Conservation (phyloP, 2,113 vertebrate genomes). For the Barnardius zonarius region DNA sequence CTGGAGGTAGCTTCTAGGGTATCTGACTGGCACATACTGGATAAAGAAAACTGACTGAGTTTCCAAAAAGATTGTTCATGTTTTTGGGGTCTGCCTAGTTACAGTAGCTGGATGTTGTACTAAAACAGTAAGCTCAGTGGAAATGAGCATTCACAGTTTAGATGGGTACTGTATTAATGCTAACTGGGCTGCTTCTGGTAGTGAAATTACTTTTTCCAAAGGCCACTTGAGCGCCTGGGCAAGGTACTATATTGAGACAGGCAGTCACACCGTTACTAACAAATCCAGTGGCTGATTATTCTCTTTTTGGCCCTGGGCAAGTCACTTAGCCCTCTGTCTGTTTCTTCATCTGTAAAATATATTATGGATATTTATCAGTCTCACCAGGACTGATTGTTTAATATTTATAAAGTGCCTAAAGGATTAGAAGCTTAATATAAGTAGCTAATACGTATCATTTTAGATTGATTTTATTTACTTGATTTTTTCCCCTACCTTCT, state of each 20-base stretch:
- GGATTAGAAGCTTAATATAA: conserved; percentile 55
- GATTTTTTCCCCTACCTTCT: neutral
- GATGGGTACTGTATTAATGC: neutral
- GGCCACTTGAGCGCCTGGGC: neutral
- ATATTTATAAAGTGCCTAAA: conserved; percentile 69
- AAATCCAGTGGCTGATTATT: conserved; percentile 42
- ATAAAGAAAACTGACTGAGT: neutral
- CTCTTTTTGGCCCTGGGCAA: conserved; percentile 38
- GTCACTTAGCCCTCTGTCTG: conserved; percentile 57
- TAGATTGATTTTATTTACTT: conserved; percentile 55
- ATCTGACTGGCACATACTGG: neutral
- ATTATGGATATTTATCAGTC: conserved; percentile 68
- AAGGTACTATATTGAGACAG: neutral
- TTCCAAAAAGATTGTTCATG: neutral
- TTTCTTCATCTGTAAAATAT: conserved; percentile 61
- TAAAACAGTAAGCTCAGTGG: neutral
- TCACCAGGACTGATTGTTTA: conserved; percentile 68
- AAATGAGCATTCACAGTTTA: neutral
- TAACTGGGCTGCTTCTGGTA: neutral
- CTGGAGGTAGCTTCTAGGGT: neutral
- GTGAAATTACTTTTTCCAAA: neutral
- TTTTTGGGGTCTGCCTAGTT: neutral
- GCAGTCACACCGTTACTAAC: neutral
- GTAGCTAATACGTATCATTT: conserved; percentile 45
- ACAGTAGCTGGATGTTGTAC: neutral